phyloP scores from a whole-genome alignment of 1,140 invertebrate species.

The Andricus grossulariae region DNA sequence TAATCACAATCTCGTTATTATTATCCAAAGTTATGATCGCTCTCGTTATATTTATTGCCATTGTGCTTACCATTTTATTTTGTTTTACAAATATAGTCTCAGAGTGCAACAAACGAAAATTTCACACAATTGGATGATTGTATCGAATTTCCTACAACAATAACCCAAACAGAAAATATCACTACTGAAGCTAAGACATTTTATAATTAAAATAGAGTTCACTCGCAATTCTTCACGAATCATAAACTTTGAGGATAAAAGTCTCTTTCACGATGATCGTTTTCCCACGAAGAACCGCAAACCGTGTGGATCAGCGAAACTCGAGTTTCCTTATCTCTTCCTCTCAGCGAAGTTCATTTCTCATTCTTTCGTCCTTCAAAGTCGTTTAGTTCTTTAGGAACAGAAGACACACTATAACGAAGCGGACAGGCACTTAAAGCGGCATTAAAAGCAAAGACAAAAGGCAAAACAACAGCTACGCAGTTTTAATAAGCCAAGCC shows the following conservation, averaged over 20 bases:
- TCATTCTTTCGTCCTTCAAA: not conserved
- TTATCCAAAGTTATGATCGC: slow-evolving; percentile 1
- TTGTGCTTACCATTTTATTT: not conserved
- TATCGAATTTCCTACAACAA: no score
- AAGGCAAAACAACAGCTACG: slow-evolving; percentile 64
- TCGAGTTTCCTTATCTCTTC: slow-evolving; percentile 16
- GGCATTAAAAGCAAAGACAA: slow-evolving; percentile 64
- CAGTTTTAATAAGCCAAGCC: slow-evolving; percentile 65
- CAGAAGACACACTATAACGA: slow-evolving; percentile 37
- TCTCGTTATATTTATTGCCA: not conserved
- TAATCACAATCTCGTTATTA: slow-evolving; percentile 10
- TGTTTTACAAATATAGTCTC: not conserved
- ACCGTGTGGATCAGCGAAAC: not conserved
- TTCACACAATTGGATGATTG: no score
- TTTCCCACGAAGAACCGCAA: slow-evolving; percentile 23
- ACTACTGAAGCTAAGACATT: not conserved
- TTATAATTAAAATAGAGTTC: not conserved
- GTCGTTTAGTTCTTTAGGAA: not conserved
- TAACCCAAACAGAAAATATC: not conserved
- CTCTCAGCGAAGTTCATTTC: not conserved
- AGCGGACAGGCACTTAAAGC: slow-evolving; percentile 49
- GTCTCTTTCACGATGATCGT: not conserved
- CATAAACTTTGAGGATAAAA: not conserved
- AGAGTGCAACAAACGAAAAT: no score
- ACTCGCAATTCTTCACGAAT: not conserved